Percentiles rank a stretch among this genome's conserved stretches.
Evolutionary conservation across 1,140 invertebrate genomes (phyloP).

Genomic region (Ephestia elutella): DNA sequence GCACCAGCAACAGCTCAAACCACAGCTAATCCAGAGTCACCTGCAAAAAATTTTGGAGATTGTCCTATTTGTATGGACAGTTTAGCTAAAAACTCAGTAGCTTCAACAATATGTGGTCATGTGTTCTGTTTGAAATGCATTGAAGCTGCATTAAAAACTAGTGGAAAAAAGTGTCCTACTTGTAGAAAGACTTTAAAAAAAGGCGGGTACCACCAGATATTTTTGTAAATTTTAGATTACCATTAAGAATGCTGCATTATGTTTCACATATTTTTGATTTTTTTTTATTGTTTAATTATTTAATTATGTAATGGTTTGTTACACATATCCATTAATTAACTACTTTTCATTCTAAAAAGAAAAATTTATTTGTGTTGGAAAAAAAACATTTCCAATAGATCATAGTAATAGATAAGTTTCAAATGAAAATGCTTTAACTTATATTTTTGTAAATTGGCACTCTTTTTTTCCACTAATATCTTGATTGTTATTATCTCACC

Average conservation of each 20-base stretch:
- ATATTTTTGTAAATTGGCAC: constrained; percentile 6
- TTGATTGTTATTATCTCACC: no score
- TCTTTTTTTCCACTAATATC: neutral
- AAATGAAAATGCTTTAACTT: no score
- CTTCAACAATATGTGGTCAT: constrained; percentile 37
- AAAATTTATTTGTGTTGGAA: no score
- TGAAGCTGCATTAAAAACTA: constrained; percentile 15
- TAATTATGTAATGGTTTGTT: no score
- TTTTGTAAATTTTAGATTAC: no score
- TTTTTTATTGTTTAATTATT: no score
- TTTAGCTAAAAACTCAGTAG: constrained; percentile 18
- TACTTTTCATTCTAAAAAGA: no score
- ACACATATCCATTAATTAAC: no score
- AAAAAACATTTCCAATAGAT: no score
- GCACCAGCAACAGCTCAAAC: neutral
- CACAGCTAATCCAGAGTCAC: neutral
- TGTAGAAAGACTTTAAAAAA: constrained; percentile 26
- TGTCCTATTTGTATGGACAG: constrained; percentile 34
- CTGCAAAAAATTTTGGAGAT: constrained; percentile 19
- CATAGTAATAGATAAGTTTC: no score
- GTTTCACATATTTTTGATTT: no score
- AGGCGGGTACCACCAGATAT: constrained; percentile 21
- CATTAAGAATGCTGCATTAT: no score
- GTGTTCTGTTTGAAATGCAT: constrained; percentile 34
- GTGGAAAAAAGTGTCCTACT: constrained; percentile 31